phyloP scores from a whole-genome alignment of 2,797 vertebrate genomes.

The Distichodus sexfasciatus region DNA sequence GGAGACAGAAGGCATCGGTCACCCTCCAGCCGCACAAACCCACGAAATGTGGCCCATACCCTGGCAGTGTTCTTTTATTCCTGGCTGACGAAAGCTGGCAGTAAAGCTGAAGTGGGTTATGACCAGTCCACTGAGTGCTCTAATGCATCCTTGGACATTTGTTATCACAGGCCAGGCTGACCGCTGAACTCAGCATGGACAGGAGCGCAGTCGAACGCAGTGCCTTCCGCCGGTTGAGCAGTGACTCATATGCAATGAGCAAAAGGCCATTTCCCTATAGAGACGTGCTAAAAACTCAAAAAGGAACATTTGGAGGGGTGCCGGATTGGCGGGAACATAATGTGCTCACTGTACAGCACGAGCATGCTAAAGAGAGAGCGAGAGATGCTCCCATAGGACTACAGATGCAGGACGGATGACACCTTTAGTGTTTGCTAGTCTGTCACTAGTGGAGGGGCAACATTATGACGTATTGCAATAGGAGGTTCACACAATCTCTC shows the following conservation, averaged over 20 bases:
- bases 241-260: constrained; percentile 20
- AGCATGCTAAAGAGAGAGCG: too few relatives aligned
- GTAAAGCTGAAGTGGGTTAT: constrained; percentile 6
- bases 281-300: neutral
- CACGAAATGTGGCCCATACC: neutral
- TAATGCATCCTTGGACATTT: neutral
- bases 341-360: neutral
- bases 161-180: neutral
- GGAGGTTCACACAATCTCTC: too few relatives aligned
- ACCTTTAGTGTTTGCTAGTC: too few relatives aligned
- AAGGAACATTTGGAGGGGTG: neutral
- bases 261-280: neutral
- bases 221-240: neutral
- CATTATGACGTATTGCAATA: too few relatives aligned
- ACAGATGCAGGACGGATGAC: too few relatives aligned
- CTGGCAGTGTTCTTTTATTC: neutral
- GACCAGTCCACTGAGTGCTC: constrained; percentile 1
- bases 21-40: neutral
- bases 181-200: neutral
- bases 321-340: neutral
- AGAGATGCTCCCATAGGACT: too few relatives aligned
- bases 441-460: too few relatives aligned
- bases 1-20: constrained; percentile 19
- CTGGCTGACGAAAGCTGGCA: neutral
- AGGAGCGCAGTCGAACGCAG: neutral